A percentile compares a stretch with the other conserved stretches of the same genome.
Conservation (phyloP, 2,113 vertebrate species). For the Puffinus mauretanicus region DNA sequence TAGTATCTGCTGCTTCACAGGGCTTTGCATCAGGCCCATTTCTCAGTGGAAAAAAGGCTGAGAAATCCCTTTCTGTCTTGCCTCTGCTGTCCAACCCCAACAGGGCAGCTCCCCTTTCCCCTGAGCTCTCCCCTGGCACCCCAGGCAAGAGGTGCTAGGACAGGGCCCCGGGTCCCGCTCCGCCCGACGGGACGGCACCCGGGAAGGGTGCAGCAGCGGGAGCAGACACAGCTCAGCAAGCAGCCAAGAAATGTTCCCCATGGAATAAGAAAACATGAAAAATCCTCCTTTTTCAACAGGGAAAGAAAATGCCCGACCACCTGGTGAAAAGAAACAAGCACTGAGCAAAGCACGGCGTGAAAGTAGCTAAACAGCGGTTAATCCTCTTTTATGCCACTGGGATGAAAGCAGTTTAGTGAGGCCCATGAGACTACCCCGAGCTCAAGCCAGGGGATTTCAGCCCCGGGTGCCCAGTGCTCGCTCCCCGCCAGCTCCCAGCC, state of each 20-base stretch:
- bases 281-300: neutral
- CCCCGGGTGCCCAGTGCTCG: neutral
- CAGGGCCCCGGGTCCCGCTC: neutral
- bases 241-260: neutral
- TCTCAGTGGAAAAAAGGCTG: neutral
- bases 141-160: neutral
- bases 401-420: slow-evolving; percentile 63
- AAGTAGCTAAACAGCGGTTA: slow-evolving; percentile 47
- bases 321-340: neutral
- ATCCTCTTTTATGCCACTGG: slow-evolving; percentile 51
- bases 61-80: neutral
- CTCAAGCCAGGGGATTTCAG: slow-evolving; percentile 37
- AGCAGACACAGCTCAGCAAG: neutral
- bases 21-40: neutral
- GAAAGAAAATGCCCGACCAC: neutral
- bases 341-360: neutral
- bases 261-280: neutral
- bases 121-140: neutral
- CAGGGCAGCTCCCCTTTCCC: neutral
- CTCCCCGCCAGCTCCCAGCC: neutral
- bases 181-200: rapidly evolving
- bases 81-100: neutral
- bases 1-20: neutral
- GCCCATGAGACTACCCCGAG: slow-evolving; percentile 18
- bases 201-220: neutral